Conservation (phyloP, 2,113 vertebrate species). For the Gopherus flavomarginatus region DNA sequence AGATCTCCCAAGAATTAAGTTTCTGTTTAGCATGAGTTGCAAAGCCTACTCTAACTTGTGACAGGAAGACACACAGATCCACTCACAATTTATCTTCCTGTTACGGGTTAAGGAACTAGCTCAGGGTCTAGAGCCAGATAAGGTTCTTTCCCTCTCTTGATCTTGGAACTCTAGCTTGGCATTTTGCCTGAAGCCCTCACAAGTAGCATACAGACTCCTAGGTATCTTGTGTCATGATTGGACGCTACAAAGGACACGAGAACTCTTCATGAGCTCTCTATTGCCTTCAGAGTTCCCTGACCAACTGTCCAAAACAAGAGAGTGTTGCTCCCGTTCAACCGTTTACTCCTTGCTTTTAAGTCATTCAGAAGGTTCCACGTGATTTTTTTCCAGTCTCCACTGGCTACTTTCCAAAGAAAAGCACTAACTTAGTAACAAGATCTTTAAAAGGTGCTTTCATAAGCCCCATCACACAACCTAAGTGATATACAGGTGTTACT, state of each 20-base stretch:
- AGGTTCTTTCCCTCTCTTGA: neutral
- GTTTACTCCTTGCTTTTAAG: neutral
- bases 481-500: neutral
- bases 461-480: neutral
- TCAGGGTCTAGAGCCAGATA: neutral
- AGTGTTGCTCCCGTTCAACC: neutral
- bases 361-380: neutral
- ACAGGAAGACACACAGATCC: neutral
- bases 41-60: neutral
- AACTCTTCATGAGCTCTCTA: neutral
- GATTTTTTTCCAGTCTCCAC: neutral
- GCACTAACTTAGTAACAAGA: neutral
- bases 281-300: rapidly evolving
- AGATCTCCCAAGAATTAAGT: neutral
- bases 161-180: neutral
- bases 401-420: neutral
- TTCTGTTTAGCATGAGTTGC: neutral
- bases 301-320: rapidly evolving
- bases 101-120: neutral
- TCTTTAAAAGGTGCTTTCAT: neutral
- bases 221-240: neutral
- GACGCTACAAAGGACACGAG: neutral
- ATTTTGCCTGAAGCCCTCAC: neutral
- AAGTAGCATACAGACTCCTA: neutral
- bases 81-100: neutral